Evolutionary conservation across 2,888 invertebrate species (phyloP).

Genomic region (Gastrophysa polygoni): DNA sequence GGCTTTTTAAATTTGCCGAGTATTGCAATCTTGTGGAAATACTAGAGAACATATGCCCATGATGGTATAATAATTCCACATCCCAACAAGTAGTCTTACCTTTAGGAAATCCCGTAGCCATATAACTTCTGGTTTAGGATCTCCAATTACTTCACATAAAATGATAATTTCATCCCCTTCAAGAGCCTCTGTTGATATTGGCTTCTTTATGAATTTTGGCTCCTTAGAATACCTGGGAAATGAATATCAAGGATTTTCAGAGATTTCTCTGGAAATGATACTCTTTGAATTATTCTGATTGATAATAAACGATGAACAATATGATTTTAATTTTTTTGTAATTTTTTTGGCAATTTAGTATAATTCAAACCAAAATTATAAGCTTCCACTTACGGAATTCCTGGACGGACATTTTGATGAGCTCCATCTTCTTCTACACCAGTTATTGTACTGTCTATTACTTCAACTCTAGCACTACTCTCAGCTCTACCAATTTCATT

Average conservation of each 20-base stretch:
- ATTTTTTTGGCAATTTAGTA: no score
- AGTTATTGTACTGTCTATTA: constrained; percentile 42
- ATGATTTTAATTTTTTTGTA: no score
- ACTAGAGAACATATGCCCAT: no score
- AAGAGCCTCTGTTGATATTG: constrained; percentile 78
- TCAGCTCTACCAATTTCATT: constrained; percentile 74
- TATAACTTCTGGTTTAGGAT: constrained; percentile 85
- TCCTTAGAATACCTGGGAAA: constrained; percentile 75
- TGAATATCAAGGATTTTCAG: no score
- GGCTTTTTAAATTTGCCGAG: no score
- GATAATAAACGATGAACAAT: no score
- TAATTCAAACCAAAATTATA: no score
- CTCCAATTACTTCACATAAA: constrained; percentile 85
- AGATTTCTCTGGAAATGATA: no score
- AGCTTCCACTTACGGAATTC: constrained; percentile 43
- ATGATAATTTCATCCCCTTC: constrained; percentile 89
- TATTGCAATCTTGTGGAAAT: no score
- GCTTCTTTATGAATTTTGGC: constrained; percentile 83
- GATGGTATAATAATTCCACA: no score
- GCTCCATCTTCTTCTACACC: constrained; percentile 1
- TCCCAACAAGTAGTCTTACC: constrained; percentile 61
- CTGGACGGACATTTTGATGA: constrained; percentile 16
- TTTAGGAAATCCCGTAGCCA: constrained; percentile 88
- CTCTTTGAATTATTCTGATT: no score
- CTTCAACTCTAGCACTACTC: constrained; percentile 63